Evolutionary conservation across 1,140 invertebrate species (phyloP), one percentile per base, ranked within the genome.

Genomic region (Drosophila dunni): DNA sequence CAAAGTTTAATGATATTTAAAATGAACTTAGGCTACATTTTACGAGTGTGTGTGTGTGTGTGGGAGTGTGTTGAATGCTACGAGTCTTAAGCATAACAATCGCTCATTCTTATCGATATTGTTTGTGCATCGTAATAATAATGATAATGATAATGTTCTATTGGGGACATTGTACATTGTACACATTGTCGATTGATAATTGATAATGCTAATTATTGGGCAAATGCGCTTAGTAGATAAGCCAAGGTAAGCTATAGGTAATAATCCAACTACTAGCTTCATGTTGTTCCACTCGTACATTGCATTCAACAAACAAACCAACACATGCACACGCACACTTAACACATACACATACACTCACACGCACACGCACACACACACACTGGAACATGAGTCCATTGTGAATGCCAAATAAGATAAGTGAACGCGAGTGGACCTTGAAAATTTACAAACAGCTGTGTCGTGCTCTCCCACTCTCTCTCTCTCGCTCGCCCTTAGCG

Each of bases 381-480:
- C 24, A 29, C 4, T 29, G 24, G 24, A 29, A 62, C 56, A 40
- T 36, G 33, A 56, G 20, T 69, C 45, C 61, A 79, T 69, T 71
- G 74, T 48, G 46, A 73, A 64, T 79, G 75, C 67, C 66, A 79
- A 79, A 69, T 77, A 79, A 77, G 79, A 88, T 83, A 86, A 88
- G 72, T 71, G 20, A 51, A 46, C 38, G 36, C 53, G 53, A 61
- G 51, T 78, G 77, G 66, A 88, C 84, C 84, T 88, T 88, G 77
- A 88, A 86, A 89, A 79, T 75, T 69, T 53, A 71, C 66, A 65
- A 88, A 86, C 83, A 86, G 84, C 83, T 86, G 83, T 70, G 73
- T 40, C 36, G 4, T 36, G 1, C 51, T 15, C 13, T 53, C 50
- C 8, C 10, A 15, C 53, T 40, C 53, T 40, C 53, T 20, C 34